Evolutionary conservation across 2,113 vertebrate species (phyloP), one percentile per base, ranked within the genome.

Genomic region (Bufo bufo): DNA sequence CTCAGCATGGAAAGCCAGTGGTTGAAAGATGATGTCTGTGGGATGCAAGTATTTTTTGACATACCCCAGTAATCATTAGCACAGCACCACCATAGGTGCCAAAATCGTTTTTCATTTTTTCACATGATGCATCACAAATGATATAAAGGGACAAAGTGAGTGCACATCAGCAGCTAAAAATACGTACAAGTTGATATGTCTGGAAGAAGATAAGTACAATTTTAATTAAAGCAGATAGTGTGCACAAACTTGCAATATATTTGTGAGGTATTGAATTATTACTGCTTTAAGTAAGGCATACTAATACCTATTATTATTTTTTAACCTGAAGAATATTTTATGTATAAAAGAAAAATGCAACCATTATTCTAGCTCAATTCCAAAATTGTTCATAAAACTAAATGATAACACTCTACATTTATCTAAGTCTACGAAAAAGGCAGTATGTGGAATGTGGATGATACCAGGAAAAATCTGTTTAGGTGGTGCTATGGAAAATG

Each of bases 31-130:
- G 63, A 87, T 87, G 77, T 87, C 86, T 81, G 86, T 72, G 61
- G 86, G 86, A 81, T 82, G 86, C 86, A 87, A 81, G 85, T 72
- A 58, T 82, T 81, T 87, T 87, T 87, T 82, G 50, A 81, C 78
- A 81, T 80, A 72, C 23, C 33, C 86, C 52, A 72, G 77, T 49
- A 87, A 81, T 72, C 77, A 87, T 87, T 87, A 81, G 77, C 86
- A 81, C 63, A 81, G 78, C 77, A 87, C 77, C 50, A 45, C 65
- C 77, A 33, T 87, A 54, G 65, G 61, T 87, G 75, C 47, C 77
- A 80, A 81, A 72, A 69, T 86, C 47, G 17, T 11, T 86, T 80
- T 83, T 79, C 58, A 54, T 86, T 82, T 80, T 56, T 72, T 54
- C 17, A 82, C 63, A 58, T 78, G 45, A 47, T 20, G 77, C 54